These are phyloP conservation scores for Coptodon rendalli DNA, from an alignment of 2,113 vertebrate species.

Conservation along the genomic window DNA sequence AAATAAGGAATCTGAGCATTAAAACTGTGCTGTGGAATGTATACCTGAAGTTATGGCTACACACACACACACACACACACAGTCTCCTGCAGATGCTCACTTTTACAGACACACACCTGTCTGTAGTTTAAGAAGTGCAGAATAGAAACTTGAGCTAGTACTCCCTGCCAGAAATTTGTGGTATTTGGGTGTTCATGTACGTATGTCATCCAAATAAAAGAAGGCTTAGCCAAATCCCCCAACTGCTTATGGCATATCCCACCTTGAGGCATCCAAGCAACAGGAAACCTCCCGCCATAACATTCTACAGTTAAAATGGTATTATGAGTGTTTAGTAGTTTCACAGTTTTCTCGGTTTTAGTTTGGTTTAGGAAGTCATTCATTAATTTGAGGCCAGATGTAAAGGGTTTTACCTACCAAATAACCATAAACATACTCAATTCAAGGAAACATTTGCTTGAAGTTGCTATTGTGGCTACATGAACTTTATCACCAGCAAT, in stretches of 20 bases:
- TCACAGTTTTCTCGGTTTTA: background rate
- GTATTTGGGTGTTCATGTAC: conserved; percentile 39
- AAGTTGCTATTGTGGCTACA: background rate
- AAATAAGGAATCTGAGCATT: conserved; percentile 27
- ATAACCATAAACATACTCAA: background rate
- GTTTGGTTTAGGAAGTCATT: conserved; percentile 6
- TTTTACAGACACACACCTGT: conserved; percentile 51
- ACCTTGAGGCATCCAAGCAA: conserved; percentile 31
- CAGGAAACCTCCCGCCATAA: conserved; percentile 39
- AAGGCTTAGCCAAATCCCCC: conserved; percentile 52
- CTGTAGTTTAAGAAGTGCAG: conserved; percentile 12
- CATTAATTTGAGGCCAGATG: conserved; percentile 13
- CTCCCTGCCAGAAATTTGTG: conserved; percentile 37
- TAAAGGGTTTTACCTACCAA: background rate
- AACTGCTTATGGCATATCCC: conserved; percentile 33
- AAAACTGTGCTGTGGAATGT: conserved; percentile 27
- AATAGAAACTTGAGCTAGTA: conserved; percentile 33
- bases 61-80: conserved; percentile 51
- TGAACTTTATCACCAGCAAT: background rate
- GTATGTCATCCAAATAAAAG: conserved; percentile 50
- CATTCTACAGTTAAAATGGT: conserved; percentile 34
- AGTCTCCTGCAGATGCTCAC: conserved; percentile 14
- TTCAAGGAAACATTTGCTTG: background rate
- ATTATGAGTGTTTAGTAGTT: conserved; percentile 29
- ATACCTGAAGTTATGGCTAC: conserved; percentile 34